These are phyloP conservation scores for Lithobates pipiens DNA, from an alignment of 2,797 vertebrate genomes.

Conservation along the genomic window DNA sequence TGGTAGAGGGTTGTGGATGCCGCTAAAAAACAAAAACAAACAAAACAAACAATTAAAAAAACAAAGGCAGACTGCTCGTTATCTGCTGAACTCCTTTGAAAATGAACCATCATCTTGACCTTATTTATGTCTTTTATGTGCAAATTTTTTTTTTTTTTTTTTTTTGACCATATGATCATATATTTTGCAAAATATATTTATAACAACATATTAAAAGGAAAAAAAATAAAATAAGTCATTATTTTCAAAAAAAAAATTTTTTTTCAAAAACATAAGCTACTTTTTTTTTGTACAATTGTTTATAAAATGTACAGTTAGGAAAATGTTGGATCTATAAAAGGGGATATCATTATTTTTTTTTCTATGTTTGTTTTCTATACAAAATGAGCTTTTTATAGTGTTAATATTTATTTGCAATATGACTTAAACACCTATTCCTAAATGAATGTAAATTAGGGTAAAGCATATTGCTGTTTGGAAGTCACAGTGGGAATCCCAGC, in stretches of 20 bases:
- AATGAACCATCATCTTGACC: conserved; percentile 81
- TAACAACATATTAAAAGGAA: conserved; percentile 95
- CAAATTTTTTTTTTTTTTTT: conserved; percentile 77
- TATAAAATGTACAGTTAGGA: conserved; percentile 85
- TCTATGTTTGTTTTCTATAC: conserved; percentile 32
- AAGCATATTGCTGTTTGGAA: conserved; percentile 20
- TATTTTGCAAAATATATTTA: conserved; percentile 99
- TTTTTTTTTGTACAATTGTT: conserved; percentile 67
- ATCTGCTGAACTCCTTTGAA: conserved; percentile 75
- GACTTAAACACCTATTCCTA: conserved; percentile 17
- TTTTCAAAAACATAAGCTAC: conserved; percentile 78
- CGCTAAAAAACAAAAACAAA: conserved; percentile 75
- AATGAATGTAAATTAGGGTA: conserved; percentile 48
- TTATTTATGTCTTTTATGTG: conserved; percentile 99
- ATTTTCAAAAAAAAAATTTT: conserved; percentile 79
- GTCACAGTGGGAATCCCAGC: conserved; percentile 21
- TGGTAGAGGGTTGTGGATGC: conserved; percentile 98
- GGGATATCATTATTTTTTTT: conserved; percentile 75
- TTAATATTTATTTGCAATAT: conserved; percentile 57
- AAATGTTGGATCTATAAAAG: conserved; percentile 78
- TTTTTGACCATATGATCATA: conserved; percentile 98
- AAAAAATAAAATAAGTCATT: conserved; percentile 95
- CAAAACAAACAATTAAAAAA: background rate
- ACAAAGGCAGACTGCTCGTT: conserved; percentile 66
- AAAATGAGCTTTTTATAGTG: conserved; percentile 34